Evolutionary conservation across 2,113 vertebrate genomes (phyloP).

Genomic region (Perca flavescens): DNA sequence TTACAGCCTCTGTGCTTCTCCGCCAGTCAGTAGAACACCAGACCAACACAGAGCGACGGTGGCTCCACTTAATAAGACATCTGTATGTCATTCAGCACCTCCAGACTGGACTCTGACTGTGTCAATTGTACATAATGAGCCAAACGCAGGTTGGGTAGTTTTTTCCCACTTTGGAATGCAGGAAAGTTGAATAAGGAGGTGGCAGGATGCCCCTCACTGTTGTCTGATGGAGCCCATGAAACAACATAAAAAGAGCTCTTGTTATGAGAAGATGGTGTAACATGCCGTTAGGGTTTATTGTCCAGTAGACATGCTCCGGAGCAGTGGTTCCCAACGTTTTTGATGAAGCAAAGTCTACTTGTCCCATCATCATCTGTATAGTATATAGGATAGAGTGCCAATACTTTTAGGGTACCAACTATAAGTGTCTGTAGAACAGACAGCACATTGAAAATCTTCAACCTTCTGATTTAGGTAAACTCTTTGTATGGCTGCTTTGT

Average conservation of each 20-base stretch:
- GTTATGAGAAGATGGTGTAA: background rate
- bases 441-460: too few species aligned
- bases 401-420: background rate
- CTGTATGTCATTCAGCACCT: slow-evolving; percentile 62
- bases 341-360: background rate
- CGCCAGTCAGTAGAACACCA: slow-evolving; percentile 25
- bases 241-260: slow-evolving; percentile 34
- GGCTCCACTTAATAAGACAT: slow-evolving; percentile 44
- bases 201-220: slow-evolving; percentile 63
- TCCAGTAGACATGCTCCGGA: slow-evolving; percentile 1
- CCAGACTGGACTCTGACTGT: slow-evolving; percentile 50
- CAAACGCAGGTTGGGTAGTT: slow-evolving; percentile 42
- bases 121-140: slow-evolving; percentile 47
- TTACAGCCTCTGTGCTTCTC: slow-evolving; percentile 47
- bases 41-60: slow-evolving; percentile 11
- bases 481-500: background rate
- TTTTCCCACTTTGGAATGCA: slow-evolving; percentile 61
- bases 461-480: background rate
- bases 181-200: slow-evolving; percentile 40
- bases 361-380: background rate
- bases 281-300: background rate
- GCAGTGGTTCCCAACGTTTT: background rate
- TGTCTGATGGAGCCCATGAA: slow-evolving; percentile 49
- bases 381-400: background rate
- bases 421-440: background rate